Base-by-base conservation (phyloP, 2,113 vertebrate species). In the Cricetomys ansorgei region DNA sequence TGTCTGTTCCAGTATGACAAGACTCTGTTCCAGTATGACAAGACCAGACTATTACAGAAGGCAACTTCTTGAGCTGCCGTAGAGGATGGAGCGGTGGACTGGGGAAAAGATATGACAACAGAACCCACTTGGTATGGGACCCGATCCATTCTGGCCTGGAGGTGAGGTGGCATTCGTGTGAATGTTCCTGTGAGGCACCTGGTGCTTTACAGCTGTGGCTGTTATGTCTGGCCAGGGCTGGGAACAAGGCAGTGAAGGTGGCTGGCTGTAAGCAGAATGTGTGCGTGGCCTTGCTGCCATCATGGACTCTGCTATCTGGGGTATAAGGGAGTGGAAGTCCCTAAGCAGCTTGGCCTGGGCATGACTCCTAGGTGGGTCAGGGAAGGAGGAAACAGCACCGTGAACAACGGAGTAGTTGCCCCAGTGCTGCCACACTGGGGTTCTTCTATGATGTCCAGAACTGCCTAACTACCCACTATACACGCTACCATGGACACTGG, bases 401-500 rank as follows among this genome's bases (percentile, higher is more conserved):
- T 19, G 21, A 65, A 85, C 40, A 65, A 40, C 5, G 7, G 65
- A 59, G 64, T 5, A 25, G 34, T 37, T 0, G 0, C 62, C 93
- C 62, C 53, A 37, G 48, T 3, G 17, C 29, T 73, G 69, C 55
- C 27, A 27, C 27, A 27, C 8, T 0, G 0, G 15, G 81, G 57
- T 70, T 92, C 89, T 95, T 95, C 86, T 48, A 89, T 86, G 45
- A 76, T 84, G 37, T 45, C 17, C 45, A 50, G 59, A 92, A 75
- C 43, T 81, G 59, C 65, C 80, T 76, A 55, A 59, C n/a, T n/a
- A n/a, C 5, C 43, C 16, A 65, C n/a, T 8, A n/a, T n/a, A n/a
- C n/a, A 23, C 4, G 5, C 53, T 15, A 59, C 67, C 31, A n/a
- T 0, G 16, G 64, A 48, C 45, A 40, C 55, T 31, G 48, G 40